A percentile compares a stretch with the other conserved stretches of the same genome.
Evolutionary conservation across 2,113 vertebrate genomes (phyloP).

Genomic region (Percina caprodes): DNA sequence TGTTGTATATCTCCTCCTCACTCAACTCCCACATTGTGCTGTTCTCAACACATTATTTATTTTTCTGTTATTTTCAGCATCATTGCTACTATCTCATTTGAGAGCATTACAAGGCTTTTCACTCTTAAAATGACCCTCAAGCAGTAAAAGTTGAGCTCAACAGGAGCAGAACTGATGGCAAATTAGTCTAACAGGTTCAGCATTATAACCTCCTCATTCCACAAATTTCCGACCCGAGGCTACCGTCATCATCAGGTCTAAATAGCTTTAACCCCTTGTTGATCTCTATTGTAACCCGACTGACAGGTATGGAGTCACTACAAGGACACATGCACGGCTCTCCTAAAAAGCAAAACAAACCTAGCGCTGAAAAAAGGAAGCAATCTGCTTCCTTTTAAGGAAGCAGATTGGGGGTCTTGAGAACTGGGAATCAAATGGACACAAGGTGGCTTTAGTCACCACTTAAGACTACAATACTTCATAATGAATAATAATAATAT

Average conservation of each 20-base stretch:
- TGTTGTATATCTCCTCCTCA: slow-evolving; percentile 31
- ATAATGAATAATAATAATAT: background rate
- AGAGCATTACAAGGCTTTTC: background rate
- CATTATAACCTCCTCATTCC: slow-evolving; percentile 52
- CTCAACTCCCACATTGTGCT: slow-evolving; percentile 32
- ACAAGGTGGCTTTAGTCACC: slow-evolving; percentile 19
- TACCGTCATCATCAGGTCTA: slow-evolving; percentile 14
- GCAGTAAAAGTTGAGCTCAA: slow-evolving; percentile 11
- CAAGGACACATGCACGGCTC: slow-evolving; percentile 40
- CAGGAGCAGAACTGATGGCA: slow-evolving; percentile 16
- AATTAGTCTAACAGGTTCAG: slow-evolving; percentile 12
- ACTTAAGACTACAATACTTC: background rate
- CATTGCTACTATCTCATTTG: slow-evolving; percentile 28
- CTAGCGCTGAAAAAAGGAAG: background rate
- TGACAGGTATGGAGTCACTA: slow-evolving; percentile 51
- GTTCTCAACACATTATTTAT: slow-evolving; percentile 35
- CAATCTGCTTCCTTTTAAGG: slow-evolving; percentile 74
- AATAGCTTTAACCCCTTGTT: slow-evolving; percentile 41
- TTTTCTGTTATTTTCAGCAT: slow-evolving; percentile 34
- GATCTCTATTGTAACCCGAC: slow-evolving; percentile 45
- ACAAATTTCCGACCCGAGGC: slow-evolving; percentile 55
- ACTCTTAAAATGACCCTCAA: slow-evolving; percentile 15
- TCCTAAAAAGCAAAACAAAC: slow-evolving; percentile 52
- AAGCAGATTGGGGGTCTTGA: slow-evolving; percentile 36
- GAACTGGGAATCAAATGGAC: slow-evolving; percentile 29